Conservation (phyloP, 2,113 vertebrate species). For the Tonatia bakeri region DNA sequence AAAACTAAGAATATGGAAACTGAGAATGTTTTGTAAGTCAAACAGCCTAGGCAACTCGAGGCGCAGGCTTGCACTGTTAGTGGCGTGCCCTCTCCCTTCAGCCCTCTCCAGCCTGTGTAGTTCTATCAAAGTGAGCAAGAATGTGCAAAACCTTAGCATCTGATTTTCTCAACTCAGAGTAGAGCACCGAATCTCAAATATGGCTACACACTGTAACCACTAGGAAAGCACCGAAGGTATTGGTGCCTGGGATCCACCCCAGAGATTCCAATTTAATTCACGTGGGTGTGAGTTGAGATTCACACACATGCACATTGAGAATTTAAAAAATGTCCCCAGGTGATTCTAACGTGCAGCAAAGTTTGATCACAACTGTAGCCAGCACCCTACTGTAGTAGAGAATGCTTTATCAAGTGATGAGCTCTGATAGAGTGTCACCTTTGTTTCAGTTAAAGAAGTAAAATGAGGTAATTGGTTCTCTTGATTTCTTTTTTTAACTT, state of each 20-base stretch:
- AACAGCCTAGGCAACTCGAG: neutral
- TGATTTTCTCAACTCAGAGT: neutral
- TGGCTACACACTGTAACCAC: neutral
- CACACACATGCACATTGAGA: too few relatives aligned
- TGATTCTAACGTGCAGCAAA: neutral
- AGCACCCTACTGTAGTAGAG: too few relatives aligned
- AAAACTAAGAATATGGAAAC: neutral
- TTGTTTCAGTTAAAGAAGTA: neutral
- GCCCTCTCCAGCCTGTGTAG: neutral
- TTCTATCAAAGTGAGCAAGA: neutral
- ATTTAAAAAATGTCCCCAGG: neutral
- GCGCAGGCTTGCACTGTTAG: too few relatives aligned
- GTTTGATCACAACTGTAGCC: neutral
- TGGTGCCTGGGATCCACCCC: neutral
- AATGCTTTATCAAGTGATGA: neutral
- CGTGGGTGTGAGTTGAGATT: neutral
- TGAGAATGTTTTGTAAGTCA: neutral
- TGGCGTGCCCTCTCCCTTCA: neutral
- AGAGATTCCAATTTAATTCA: neutral
- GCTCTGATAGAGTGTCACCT: rapidly evolving
- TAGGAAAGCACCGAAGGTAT: neutral
- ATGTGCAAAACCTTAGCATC: neutral
- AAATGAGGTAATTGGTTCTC: neutral
- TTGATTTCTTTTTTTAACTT: neutral
- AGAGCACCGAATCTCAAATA: neutral